Evolutionary conservation across 2,888 invertebrate genomes (phyloP), one percentile per base, ranked within the genome.

Genomic region (Tipula unca): DNA sequence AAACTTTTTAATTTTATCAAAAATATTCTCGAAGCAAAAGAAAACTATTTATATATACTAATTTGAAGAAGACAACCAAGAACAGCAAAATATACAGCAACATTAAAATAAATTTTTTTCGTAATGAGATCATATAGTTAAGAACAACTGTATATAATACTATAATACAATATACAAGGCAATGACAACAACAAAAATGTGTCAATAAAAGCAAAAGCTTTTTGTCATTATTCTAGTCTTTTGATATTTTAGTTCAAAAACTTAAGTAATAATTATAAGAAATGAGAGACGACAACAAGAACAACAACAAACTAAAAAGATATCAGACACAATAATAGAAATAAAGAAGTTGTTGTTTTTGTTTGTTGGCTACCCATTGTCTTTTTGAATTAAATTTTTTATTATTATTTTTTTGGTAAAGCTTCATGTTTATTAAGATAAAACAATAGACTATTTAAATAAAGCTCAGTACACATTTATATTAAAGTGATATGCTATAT

Each of bases 151-250:
- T n/a, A n/a, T n/a, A n/a, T n/a, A n/a, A n/a, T n/a, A n/a, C n/a
- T n/a, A n/a, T n/a, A n/a, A n/a, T n/a, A 54, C 13, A 32, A 6
- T 32, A 39, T 54, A 54, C 17, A 54, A 20, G 10, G 17, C 20
- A 54, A 54, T 39, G 25, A 8, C 20, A 69, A 69, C 20, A 69
- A 69, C n/a, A 25, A 69, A 20, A 25, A 69, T 25, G 25, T 69
- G 25, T 69, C 69, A 25, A 69, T 69, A 25, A 69, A 25, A 69
- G 69, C 69, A 69, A 69, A 69, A 69, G 69, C 69, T 69, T 69
- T 69, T 69, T 69, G 69, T 69, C 69, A 69, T 69, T 69, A 69
- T 69, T 69, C 69, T 69, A 69, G 69, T 69, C 69, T 69, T 69
- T 69, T 69, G 69, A 69, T 69, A 25, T 69, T 69, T 69, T 69